A percentile compares a stretch with the other conserved stretches of the same genome.
phyloP scores from a whole-genome alignment of 2,888 invertebrate species.

The Protophormia terraenovae region DNA sequence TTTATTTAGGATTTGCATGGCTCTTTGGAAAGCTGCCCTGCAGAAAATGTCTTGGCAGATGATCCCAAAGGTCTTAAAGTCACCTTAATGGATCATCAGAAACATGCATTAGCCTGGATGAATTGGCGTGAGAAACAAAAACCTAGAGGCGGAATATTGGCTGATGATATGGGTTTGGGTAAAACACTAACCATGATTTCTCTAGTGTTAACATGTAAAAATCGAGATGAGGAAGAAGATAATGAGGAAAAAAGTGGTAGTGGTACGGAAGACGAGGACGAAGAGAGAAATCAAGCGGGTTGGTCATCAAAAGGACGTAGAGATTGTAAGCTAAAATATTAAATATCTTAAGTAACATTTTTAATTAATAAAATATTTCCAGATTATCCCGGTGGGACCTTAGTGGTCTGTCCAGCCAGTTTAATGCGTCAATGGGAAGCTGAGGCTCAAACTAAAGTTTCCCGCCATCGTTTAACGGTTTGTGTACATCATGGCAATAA shows the following conservation, averaged over 20 bases:
- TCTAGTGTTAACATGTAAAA: constrained; percentile 84
- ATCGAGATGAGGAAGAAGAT: constrained; percentile 77
- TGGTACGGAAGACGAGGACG: constrained; percentile 71
- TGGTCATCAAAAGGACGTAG: constrained; percentile 78
- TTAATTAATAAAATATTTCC: neutral
- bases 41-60: constrained; percentile 83
- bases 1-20: constrained; percentile 84
- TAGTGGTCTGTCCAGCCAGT: constrained; percentile 97
- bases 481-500: constrained; percentile 91
- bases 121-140: constrained; percentile 93
- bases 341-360: neutral
- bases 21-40: constrained; percentile 86
- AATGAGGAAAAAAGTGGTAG: constrained; percentile 67
- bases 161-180: constrained; percentile 83
- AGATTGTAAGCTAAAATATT: constrained; percentile 73
- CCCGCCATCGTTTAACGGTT: constrained; percentile 84
- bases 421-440: constrained; percentile 94
- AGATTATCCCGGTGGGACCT: constrained; percentile 86
- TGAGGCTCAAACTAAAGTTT: constrained; percentile 87
- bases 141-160: constrained; percentile 93
- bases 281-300: constrained; percentile 58
- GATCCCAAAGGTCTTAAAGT: constrained; percentile 86
- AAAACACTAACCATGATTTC: constrained; percentile 93
- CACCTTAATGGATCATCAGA: constrained; percentile 90
- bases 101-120: constrained; percentile 93